These are phyloP conservation scores for Diadromus collaris DNA, from an alignment of 2,888 invertebrate genomes.

Conservation along the genomic window DNA sequence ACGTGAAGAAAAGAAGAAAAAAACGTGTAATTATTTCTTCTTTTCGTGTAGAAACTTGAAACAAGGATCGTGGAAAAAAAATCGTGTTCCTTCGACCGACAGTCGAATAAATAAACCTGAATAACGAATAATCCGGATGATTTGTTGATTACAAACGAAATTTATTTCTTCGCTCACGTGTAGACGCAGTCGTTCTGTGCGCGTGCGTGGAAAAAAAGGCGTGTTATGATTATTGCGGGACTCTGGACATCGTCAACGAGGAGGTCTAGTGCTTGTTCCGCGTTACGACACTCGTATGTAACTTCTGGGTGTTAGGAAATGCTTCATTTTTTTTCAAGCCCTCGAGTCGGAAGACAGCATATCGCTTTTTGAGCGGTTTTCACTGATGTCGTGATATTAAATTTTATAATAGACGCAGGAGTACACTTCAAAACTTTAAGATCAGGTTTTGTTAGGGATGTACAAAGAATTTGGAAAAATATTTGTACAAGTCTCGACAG, in stretches of 20 bases:
- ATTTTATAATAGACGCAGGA: neutral
- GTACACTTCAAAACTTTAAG: neutral
- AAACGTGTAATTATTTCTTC: neutral
- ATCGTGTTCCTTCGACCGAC: neutral
- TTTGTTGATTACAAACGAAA: neutral
- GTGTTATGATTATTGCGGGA: constrained; percentile 37
- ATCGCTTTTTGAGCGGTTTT: constrained; percentile 7
- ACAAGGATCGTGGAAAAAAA: neutral
- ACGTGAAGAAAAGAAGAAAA: neutral
- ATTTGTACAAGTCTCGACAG: neutral
- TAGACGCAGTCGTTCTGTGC: neutral
- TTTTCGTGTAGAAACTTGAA: neutral
- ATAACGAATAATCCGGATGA: neutral
- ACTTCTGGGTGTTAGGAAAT: constrained; percentile 53
- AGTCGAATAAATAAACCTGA: neutral
- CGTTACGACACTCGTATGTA: constrained; percentile 61
- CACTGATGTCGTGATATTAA: neutral
- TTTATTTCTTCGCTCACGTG: constrained; percentile 7
- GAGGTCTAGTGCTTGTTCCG: constrained; percentile 32
- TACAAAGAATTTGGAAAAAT: neutral
- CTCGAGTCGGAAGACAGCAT: constrained; percentile 14
- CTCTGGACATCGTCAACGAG: constrained; percentile 33
- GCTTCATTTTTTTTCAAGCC: constrained; percentile 13
- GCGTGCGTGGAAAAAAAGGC: constrained; percentile 4
- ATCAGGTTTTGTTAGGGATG: neutral